Percentiles rank a stretch among this genome's conserved stretches.
phyloP scores from a whole-genome alignment of 1,140 invertebrate species.

The Adelges cooleyi region DNA sequence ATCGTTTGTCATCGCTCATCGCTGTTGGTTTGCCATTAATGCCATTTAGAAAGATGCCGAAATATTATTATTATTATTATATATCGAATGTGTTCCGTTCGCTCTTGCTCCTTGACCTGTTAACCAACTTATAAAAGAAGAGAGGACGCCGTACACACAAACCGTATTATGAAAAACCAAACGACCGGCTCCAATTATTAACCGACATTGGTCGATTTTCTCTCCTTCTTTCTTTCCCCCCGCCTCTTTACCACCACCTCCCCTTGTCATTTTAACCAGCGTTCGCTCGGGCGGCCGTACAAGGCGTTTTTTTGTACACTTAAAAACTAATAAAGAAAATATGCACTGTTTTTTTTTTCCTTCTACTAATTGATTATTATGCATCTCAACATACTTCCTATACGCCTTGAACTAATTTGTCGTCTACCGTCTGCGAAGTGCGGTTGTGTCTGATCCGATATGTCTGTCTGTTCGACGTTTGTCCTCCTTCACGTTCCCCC shows the following conservation, averaged over 20 bases:
- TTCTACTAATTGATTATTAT: not conserved
- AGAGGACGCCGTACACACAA: conserved; percentile 25
- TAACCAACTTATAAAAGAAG: conserved; percentile 21
- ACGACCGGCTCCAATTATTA: conserved; percentile 26
- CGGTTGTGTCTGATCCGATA: too few relatives aligned
- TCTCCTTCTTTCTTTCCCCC: conserved; percentile 6
- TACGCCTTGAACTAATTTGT: conserved; percentile 19
- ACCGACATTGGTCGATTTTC: conserved; percentile 26
- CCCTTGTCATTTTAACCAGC: conserved; percentile 1
- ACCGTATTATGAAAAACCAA: conserved; percentile 23
- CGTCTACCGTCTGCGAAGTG: too few relatives aligned
- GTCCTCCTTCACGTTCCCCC: too few relatives aligned
- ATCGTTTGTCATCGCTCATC: conserved; percentile 3
- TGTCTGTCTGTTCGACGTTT: too few relatives aligned
- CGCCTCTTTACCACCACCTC: not conserved
- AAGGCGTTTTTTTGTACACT: conserved; percentile 6
- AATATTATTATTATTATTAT: too few relatives aligned
- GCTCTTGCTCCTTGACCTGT: conserved; percentile 28
- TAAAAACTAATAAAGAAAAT: not conserved
- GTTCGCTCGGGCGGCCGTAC: too few relatives aligned
- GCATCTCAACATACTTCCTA: conserved; percentile 12
- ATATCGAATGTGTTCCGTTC: conserved; percentile 28
- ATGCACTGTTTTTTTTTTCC: too few relatives aligned
- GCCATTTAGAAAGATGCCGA: conserved; percentile 5
- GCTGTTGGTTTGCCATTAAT: not conserved